These are phyloP conservation scores for Drosophila affinis DNA, from an alignment of 2,888 invertebrate genomes.

Conservation along the genomic window DNA sequence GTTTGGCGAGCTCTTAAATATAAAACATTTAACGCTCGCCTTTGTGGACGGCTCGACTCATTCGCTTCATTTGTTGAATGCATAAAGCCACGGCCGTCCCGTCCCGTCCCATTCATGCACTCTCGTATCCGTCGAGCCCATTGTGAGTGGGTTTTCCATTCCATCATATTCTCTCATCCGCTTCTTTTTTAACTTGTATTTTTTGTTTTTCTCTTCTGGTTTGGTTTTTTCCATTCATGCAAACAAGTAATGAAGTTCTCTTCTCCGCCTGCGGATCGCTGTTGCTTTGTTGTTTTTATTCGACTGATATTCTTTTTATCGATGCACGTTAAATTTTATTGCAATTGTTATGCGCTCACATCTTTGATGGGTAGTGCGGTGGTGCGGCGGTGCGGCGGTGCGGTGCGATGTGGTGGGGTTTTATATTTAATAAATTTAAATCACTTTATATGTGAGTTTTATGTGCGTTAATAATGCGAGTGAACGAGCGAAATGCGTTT, in stretches of 20 bases:
- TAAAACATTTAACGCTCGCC: constrained; percentile 71
- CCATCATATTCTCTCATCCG: constrained; percentile 47
- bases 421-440: constrained; percentile 79
- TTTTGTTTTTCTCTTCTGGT: constrained; percentile 33
- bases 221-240: constrained; percentile 53
- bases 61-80: constrained; percentile 70
- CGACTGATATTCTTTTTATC: constrained; percentile 72
- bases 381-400: constrained; percentile 25
- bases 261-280: constrained; percentile 37
- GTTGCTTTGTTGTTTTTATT: constrained; percentile 63
- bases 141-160: constrained; percentile 65
- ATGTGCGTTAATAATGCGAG: constrained; percentile 76
- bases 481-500: constrained; percentile 28
- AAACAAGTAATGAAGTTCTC: constrained; percentile 76
- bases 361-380: constrained; percentile 46
- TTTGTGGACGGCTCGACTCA: constrained; percentile 68
- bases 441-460: constrained; percentile 79
- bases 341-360: constrained; percentile 77
- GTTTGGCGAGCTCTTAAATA: constrained; percentile 69
- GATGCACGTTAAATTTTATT: constrained; percentile 78
- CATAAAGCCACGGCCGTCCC: constrained; percentile 48
- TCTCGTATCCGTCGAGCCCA: constrained; percentile 45
- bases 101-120: constrained; percentile 8
- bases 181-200: constrained; percentile 34
- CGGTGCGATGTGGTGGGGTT: constrained; percentile 41